Base-by-base conservation (phyloP, 2,113 vertebrate genomes). In the Callionymus lyra region DNA sequence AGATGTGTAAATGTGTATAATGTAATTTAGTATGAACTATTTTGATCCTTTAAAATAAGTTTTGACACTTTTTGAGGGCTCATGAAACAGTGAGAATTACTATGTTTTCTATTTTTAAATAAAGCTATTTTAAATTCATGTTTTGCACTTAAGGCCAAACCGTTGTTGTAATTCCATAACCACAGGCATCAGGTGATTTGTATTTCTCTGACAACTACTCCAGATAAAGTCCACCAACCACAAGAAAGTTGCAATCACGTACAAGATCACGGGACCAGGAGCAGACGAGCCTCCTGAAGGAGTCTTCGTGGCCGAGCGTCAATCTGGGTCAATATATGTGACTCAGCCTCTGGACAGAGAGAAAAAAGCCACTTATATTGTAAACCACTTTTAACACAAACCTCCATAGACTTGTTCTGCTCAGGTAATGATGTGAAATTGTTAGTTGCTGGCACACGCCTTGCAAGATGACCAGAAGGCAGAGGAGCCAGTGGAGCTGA, bases 321-420 rank as follows among this genome's bases (percentile, higher is more conserved):
- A 9, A 31, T 59, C 60, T 0, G 47, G 81, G 12, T 37, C 42
- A 10, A 15, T 82, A n/a, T 68, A 48, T 32, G 60, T 80, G 17
- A 77, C 59, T 11, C 46, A 61, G 38, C 18, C 53, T 4, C 59
- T 82, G 18, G 75, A 82, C 60, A 63, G 75, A 34, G 77, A 80
- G 65, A 68, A 57, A 41, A 59, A 2, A 21, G 8, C 38, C 12
- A 47, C 38, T 37, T 81, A 78, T 38, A 55, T 0, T 1, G 78
- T 81, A 9, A 68, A 56, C 19, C 1, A 51, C n/a, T 18, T 6
- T 11, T 31, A 44, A 1, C 10, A 13, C 2, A 12, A 38, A 14
- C 11, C 11, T 21, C 11, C 14, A 16, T 11, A 39, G 9, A 21
- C 16, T 6, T 13, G 1, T 15, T 38, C 14, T 13, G n/a, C 10